Evolutionary conservation across 2,113 vertebrate species (phyloP).

Genomic region (Coregonus clupeaformis): DNA sequence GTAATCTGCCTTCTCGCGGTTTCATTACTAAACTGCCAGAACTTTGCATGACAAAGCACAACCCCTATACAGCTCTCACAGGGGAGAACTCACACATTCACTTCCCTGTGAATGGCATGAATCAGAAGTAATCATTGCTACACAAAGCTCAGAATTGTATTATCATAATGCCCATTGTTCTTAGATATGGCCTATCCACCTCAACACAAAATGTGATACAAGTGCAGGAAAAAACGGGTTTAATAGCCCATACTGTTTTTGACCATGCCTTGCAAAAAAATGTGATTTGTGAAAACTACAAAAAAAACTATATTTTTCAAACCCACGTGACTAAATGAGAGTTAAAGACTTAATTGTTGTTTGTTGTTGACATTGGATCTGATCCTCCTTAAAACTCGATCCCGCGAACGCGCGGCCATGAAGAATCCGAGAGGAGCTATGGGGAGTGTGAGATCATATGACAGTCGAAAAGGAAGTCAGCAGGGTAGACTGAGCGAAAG

Average conservation of each 20-base stretch:
- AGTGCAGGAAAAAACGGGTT: too few species aligned
- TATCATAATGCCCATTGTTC: not conserved
- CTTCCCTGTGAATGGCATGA: not conserved
- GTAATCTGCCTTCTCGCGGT: conserved; percentile 74
- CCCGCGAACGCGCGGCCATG: conserved; percentile 64
- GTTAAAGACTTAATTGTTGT: not conserved
- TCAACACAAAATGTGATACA: not conserved
- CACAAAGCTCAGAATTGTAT: not conserved
- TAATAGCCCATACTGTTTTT: too few species aligned
- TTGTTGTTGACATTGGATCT: not conserved
- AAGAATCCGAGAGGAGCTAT: conserved; percentile 53
- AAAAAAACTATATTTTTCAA: not conserved
- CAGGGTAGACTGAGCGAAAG: conserved; percentile 73
- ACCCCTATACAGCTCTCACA: conserved; percentile 17
- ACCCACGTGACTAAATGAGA: not conserved
- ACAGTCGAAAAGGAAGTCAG: conserved; percentile 79
- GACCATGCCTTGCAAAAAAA: too few species aligned
- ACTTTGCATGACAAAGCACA: conserved; percentile 70
- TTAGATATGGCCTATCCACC: not conserved
- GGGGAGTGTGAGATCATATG: conserved; percentile 76
- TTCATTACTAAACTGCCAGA: conserved; percentile 73
- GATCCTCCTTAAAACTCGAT: conserved; percentile 67
- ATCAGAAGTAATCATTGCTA: not conserved
- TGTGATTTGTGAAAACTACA: not conserved
- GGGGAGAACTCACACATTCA: not conserved